Base-by-base conservation (phyloP, 2,797 vertebrate genomes). In the Labeo calbasu region DNA sequence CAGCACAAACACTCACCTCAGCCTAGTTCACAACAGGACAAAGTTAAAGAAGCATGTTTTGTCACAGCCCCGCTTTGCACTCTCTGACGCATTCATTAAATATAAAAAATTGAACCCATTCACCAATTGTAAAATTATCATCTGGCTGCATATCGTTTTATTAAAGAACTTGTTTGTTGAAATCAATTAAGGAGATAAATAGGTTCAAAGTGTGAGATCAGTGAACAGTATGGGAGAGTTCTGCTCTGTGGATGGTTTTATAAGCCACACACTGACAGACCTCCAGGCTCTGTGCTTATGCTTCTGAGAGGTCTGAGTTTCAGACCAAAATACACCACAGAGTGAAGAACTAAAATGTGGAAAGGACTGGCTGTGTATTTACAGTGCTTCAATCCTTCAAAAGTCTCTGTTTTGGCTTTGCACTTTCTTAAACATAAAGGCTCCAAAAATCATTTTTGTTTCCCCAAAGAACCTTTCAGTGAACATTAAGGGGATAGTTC, bases 181-280 rank as follows among this genome's bases (percentile, higher is more conserved):
- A 86, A 83, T 86, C 78, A 87, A 89, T 89, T 88, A 91, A 90
- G 86, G 86, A 87, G 85, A 82, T 90, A 90, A 91, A 90, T 89
- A 89, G 71, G 82, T 77, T 84, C 78, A 88, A 84, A 86, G 86
- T 87, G 85, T 76, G 59, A 83, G 88, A 85, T 87, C 84, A 85
- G 87, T 85, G 83, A 88, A 32, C 10, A 73, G 28, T 87, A 82
- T 83, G 84, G 81, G 68, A 79, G 59, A 57, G 46, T 32, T 9
- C 46, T 28, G 40, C 23, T 76, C 43, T 61, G 68, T 55, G 51
- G 72, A 46, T 48, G 61, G 85, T 79, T 89, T 91, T 86, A 86
- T 84, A 83, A 87, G 82, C 84, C 79, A 79, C 73, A 66, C 81
- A 70, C 78, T 61, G 81, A 76, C 66, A 84, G 61, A 63, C 61